Evolutionary conservation across 1,140 invertebrate species (phyloP), one percentile per base, ranked within the genome.

Genomic region (Lordiphosa mommai): DNA sequence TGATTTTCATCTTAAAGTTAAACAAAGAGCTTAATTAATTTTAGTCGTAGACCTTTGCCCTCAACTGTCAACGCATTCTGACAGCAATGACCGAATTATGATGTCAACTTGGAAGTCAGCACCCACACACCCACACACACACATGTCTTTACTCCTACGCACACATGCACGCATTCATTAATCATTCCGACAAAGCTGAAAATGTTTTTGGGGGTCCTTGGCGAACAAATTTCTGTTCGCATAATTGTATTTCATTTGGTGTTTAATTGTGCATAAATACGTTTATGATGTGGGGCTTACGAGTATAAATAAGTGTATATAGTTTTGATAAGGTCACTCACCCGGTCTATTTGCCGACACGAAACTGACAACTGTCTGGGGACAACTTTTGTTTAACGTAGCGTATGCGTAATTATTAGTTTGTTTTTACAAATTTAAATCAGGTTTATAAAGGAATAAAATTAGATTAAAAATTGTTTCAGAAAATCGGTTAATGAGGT

Each of bases 31-130:
- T 32, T 33, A 76, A 74, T 70, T 74, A 59, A 56, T 36, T 30
- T 48, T 12, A 16, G 23, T 6, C 29, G 30, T 7, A 48, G 32
- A 10, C 41, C 56, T 56, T 40, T 69, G 34, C 16, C 41, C 50
- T 30, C 23, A 51, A 50, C 61, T 76, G 71, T 80, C 72, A 72
- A 56, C 66, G 61, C 44, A 44, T 41, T 38, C 50, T 76, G 76
- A 56, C 76, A 70, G 66, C 65, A 80, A 67, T 71, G 34, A 47
- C 76, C 57, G 50, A 65, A 80, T 74, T 80, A 82, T 80, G 74
- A 82, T 80, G 76, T 80, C 76, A 80, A 63, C 76, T 67, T 64
- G 52, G 52, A 72, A 82, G 70, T 82, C 70, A 80, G 58, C 57
- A 20, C 56, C 33, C 33, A 48, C 51, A 40, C 38, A 14, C 49